Percentiles rank a stretch among this genome's conserved stretches.
Conservation (phyloP, 92 coral and sea anemone genomes). For the Diadumene lineata region DNA sequence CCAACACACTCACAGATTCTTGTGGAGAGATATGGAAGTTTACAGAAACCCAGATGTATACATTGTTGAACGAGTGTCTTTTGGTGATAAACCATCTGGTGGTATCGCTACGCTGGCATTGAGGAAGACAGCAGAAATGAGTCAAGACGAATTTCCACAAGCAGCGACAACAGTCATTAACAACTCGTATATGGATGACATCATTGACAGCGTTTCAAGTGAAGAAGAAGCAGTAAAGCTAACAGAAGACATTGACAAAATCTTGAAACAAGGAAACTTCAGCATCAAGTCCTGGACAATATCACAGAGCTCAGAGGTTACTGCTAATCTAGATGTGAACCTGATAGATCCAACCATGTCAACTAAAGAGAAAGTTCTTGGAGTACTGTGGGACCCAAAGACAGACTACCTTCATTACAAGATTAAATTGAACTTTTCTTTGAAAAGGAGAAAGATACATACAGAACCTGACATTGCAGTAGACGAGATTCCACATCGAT, state of each 20-base stretch:
- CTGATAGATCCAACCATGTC: neutral
- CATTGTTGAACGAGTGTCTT: slow-evolving; percentile 20
- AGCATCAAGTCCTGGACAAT: slow-evolving; percentile 16
- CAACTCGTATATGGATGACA: slow-evolving; percentile 28
- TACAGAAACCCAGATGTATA: slow-evolving; percentile 11
- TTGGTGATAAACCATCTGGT: slow-evolving; percentile 23
- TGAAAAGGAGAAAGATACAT: slow-evolving; percentile 12
- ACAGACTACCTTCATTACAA: slow-evolving; percentile 31
- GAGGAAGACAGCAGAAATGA: slow-evolving; percentile 23
- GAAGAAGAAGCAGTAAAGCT: slow-evolving; percentile 10
- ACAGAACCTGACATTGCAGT: neutral
- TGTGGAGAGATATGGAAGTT: slow-evolving; percentile 16
- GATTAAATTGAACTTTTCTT: slow-evolving; percentile 30
- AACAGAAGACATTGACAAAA: slow-evolving; percentile 8
- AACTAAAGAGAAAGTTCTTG: slow-evolving; percentile 31
- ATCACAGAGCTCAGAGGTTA: neutral
- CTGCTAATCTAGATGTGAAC: neutral
- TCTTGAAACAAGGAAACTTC: slow-evolving; percentile 35
- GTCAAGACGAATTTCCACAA: slow-evolving; percentile 3
- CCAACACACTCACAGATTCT: slow-evolving; percentile 22
- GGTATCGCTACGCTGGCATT: slow-evolving; percentile 17
- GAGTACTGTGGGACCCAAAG: slow-evolving; percentile 23
- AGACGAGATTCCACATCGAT: neutral
- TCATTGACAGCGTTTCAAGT: slow-evolving; percentile 17
- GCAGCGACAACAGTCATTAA: slow-evolving; percentile 14